Evolutionary conservation across 1,140 invertebrate species (phyloP), one percentile per base, ranked within the genome.

Genomic region (Anastatus disparis): DNA sequence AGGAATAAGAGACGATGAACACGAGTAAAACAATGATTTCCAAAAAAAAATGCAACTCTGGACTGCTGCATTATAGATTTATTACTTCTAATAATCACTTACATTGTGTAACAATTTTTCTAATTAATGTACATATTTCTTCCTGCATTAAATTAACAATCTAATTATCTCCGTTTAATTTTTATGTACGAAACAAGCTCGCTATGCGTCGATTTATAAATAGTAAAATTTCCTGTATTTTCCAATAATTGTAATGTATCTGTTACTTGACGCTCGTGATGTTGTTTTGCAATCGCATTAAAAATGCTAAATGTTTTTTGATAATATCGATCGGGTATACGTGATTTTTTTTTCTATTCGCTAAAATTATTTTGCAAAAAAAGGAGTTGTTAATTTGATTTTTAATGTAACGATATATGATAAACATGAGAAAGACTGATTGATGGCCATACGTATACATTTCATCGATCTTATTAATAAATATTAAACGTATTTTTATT

Each of bases 1-100:
- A 9, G 42, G 42, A 44, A 44, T 4, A 17, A 12, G n/a, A 48
- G 27, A 4, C 42, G 44, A 46, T 31, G 59, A 22, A 55, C 22
- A 55, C 22, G 62, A 53, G 38, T 24, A 35, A 44, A 22, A 31
- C 20, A 52, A 26, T 29, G 13, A 50, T 50, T 65, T 56, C 58
- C 52, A 55, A 62, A 67, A 70, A 22, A 42, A 52, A 64, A 55
- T 67, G 66, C 70, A 65, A 75, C 72, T 76, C 73, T 74, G 73
- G 73, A 56, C 58, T 64, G n/a, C n/a, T 10, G 31, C 8, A 4
- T 64, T 53, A 38, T n/a, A 38, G 6, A 38, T 7, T 38, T 38
- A 7, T 38, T 38, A 17, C 24, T n/a, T 24, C 3, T 22, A 44
- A 2, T 66, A 46, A n/a, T n/a, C n/a, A n/a, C n/a, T n/a, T n/a